Evolutionary conservation across 1,140 invertebrate species (phyloP).

Genomic region (Drosophila rhopaloa): DNA sequence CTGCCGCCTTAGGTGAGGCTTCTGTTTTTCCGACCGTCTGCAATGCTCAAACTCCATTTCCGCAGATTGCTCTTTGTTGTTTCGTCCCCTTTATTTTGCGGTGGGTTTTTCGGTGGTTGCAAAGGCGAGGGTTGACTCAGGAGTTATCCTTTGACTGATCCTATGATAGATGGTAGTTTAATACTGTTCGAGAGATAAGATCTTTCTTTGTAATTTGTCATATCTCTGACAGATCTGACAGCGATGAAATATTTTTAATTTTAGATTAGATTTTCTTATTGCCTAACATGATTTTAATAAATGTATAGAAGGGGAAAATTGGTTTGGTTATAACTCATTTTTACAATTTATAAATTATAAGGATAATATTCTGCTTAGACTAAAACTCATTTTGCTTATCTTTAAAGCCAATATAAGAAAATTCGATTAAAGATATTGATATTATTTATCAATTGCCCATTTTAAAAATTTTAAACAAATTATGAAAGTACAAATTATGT

Average conservation of each 20-base stretch:
- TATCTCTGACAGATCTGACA: slow-evolving; percentile 9
- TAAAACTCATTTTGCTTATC: background rate
- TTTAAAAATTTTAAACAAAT: too few species aligned
- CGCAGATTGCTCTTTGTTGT: slow-evolving; percentile 74
- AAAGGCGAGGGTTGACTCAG: slow-evolving; percentile 47
- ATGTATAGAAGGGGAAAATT: background rate
- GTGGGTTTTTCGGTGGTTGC: slow-evolving; percentile 73
- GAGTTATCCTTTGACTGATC: slow-evolving; percentile 30
- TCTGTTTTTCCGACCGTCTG: slow-evolving; percentile 51
- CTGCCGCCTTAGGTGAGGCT: slow-evolving; percentile 53
- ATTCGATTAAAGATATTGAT: too few species aligned
- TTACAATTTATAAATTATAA: too few species aligned
- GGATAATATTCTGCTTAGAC: too few species aligned
- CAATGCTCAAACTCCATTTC: slow-evolving; percentile 46
- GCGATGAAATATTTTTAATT: background rate
- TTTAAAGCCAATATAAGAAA: too few species aligned
- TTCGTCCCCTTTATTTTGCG: slow-evolving; percentile 18
- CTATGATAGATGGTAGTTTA: slow-evolving; percentile 42
- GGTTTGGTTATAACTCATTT: too few species aligned
- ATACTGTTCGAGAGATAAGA: slow-evolving; percentile 13
- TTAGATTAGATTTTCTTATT: background rate
- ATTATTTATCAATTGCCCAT: too few species aligned
- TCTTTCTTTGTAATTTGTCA: background rate
- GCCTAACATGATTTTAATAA: background rate
- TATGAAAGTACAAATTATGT: too few species aligned